Evolutionary conservation across 1,140 invertebrate genomes (phyloP), one percentile per base, ranked within the genome.

Genomic region (Subanguina moxae): DNA sequence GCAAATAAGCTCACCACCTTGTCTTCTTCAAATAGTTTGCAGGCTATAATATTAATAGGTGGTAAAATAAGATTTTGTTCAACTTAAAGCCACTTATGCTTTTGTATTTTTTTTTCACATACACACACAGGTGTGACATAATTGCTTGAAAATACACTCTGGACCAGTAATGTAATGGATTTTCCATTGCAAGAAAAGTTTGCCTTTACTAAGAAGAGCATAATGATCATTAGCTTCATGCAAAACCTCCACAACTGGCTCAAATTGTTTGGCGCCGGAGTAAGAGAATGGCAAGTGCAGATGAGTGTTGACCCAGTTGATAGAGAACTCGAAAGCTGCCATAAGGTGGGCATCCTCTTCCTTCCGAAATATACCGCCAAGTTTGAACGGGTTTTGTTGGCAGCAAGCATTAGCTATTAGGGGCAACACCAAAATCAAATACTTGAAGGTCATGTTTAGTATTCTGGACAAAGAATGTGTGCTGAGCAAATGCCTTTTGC

Each of bases 321-420:
- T 67, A 5, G 78, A 65, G 66, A 75, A 82, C 13, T 75, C 63
- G 27, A 82, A 57, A 11, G 80, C 80, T 11, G 76, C 75, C 13
- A 68, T 70, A 23, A 82, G 65, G 69, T 82, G 80, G 38, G 78
- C 78, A 63, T 82, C 80, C 65, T 79, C 66, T 68, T 71, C 67
- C 61, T 75, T 67, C 19, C 79, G 74, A 15, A 82, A 69, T 57
- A 82, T 67, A 17, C 79, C 80, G 52, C 80, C 80, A 80, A 56
- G 21, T 15, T 65, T 64, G 63, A 28, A 42, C 3, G 63, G 58
- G 23, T 52, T 52, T 15, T 52, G 48, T 52, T 52, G 48, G 32
- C 32, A 38, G 32, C 32, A 38, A 38, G 11, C 32, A 3, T 5
- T 5, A 38, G 32, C 3, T 38, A 38, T 3, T 11, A 38, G 11